phyloP scores from a whole-genome alignment of 2,113 vertebrate species.

The Hemicordylus capensis region DNA sequence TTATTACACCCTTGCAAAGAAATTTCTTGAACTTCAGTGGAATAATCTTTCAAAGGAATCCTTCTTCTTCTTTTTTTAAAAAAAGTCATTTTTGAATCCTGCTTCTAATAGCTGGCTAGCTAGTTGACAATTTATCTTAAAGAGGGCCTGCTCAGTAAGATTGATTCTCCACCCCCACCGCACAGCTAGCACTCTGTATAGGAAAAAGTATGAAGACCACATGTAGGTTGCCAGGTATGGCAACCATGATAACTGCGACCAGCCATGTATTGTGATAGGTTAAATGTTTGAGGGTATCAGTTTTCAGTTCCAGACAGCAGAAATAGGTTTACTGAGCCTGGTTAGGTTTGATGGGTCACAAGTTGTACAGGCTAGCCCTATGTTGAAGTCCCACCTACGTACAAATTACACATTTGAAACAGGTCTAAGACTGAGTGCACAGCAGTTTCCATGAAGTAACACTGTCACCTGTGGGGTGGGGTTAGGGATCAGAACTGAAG shows the following conservation, averaged over 20 bases:
- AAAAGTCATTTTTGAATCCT: no score
- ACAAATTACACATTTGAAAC: background rate
- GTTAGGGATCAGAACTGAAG: background rate
- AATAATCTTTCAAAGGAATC: background rate
- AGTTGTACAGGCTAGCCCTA: background rate
- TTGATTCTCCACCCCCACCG: background rate
- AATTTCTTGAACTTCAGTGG: background rate
- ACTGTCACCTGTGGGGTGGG: background rate
- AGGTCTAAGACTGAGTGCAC: background rate
- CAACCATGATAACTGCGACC: no score
- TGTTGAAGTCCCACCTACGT: background rate
- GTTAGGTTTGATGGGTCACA: background rate
- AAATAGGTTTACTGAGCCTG: background rate
- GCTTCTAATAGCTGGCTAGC: background rate
- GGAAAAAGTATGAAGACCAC: background rate
- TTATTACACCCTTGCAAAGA: background rate
- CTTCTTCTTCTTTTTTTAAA: no score
- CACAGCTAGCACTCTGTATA: background rate
- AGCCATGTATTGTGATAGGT: background rate
- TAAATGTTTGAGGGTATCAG: background rate
- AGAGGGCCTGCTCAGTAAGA: background rate
- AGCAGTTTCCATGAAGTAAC: background rate
- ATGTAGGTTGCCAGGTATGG: background rate
- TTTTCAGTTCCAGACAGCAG: background rate
- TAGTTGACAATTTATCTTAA: background rate